These are phyloP conservation scores for Cyprinodon brontotheroides DNA, from an alignment of 2,113 vertebrate species.

Conservation along the genomic window DNA sequence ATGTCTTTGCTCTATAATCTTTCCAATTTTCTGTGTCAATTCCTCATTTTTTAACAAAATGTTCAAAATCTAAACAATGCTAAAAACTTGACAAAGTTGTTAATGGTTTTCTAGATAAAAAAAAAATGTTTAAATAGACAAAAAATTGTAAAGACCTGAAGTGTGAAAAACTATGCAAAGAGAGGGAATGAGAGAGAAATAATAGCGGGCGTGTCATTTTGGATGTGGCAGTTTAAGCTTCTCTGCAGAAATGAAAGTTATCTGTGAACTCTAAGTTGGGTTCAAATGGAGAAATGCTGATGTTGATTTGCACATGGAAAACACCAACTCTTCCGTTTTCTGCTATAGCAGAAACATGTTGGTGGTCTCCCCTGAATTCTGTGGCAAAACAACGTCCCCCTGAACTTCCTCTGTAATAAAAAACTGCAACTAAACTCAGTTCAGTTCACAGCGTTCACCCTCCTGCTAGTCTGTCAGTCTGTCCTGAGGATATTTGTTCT, in stretches of 20 bases:
- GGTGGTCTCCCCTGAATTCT: constrained; percentile 9
- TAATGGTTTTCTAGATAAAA: not conserved
- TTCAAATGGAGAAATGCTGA: too few species aligned
- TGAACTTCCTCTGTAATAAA: not conserved
- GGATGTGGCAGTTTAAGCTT: not conserved
- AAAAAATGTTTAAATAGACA: not conserved
- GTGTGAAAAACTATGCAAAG: not conserved
- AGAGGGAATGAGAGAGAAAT: not conserved
- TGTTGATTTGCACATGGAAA: not conserved
- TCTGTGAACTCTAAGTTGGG: not conserved
- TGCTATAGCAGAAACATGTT: not conserved
- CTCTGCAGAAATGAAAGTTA: constrained; percentile 7
- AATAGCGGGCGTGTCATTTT: too few species aligned
- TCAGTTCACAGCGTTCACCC: not conserved
- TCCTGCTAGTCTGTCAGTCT: not conserved
- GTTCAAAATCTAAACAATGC: not conserved
- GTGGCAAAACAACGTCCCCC: not conserved
- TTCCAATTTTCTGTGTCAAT: not conserved
- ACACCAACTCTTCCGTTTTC: not conserved
- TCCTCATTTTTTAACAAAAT: not conserved
- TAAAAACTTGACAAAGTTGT: not conserved
- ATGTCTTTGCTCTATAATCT: not conserved
- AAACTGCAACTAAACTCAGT: not conserved
- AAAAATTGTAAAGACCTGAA: not conserved
- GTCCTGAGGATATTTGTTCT: not conserved